Percentiles rank a stretch among this genome's conserved stretches.
phyloP scores from a whole-genome alignment of 2,113 vertebrate species.

The Andinoacara biseriatus region DNA sequence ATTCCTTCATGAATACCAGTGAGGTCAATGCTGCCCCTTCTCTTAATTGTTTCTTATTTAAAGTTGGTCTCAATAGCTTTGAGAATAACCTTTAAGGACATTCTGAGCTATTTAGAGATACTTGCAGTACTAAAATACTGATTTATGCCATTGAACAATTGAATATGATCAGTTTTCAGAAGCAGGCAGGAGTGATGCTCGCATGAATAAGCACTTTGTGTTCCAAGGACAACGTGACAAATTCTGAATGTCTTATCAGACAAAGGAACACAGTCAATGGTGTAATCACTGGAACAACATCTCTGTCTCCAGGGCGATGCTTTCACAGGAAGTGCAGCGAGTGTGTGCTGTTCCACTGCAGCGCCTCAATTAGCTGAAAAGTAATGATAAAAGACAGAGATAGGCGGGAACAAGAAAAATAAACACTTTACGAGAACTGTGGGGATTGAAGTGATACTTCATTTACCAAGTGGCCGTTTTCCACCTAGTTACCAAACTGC shows the following conservation, averaged over 20 bases:
- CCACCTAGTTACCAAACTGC: background rate
- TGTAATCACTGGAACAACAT: slow-evolving; percentile 16
- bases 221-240: background rate
- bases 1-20: background rate
- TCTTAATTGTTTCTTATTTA: background rate
- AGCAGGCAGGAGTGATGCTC: background rate
- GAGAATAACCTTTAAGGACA: background rate
- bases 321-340: background rate
- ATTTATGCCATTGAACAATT: background rate
- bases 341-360: background rate
- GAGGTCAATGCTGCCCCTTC: background rate
- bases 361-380: background rate
- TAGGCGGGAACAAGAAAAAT: background rate
- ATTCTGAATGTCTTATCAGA: slow-evolving; percentile 1
- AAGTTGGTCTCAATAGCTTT: background rate
- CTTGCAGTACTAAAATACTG: no score
- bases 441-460: background rate
- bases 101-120: background rate
- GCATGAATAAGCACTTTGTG: background rate
- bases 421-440: background rate
- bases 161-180: background rate
- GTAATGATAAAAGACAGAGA: slow-evolving; percentile 1
- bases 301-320: slow-evolving; percentile 1
- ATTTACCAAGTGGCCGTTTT: background rate
- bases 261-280: background rate